Conservation (phyloP, 2,888 invertebrate genomes). For the Plemyria rubiginata region DNA sequence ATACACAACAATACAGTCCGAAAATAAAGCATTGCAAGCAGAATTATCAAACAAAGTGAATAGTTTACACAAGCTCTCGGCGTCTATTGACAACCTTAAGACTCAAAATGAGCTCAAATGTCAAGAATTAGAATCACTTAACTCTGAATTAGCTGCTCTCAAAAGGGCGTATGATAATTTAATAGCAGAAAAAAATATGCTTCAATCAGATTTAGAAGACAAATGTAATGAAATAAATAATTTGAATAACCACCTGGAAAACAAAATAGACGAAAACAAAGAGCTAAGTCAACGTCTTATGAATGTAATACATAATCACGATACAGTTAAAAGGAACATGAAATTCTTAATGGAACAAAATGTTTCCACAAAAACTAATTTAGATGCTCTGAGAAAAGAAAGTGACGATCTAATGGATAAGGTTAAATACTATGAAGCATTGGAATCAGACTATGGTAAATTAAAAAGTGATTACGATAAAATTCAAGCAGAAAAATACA, state of each 20-base stretch:
- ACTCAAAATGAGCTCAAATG: conserved; percentile 38
- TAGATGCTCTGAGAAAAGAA: conserved; percentile 57
- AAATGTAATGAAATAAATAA: conserved; percentile 57
- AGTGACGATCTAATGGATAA: conserved; percentile 56
- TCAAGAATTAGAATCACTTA: conserved; percentile 42
- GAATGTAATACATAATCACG: conserved; percentile 49
- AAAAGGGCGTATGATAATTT: conserved; percentile 48
- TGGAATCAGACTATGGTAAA: conserved; percentile 56
- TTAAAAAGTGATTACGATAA: conserved; percentile 52
- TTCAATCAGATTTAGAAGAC: conserved; percentile 51
- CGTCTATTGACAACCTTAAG: conserved; percentile 28
- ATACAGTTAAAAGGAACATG: conserved; percentile 46
- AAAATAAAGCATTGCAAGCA: conserved; percentile 53
- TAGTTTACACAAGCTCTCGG: conserved; percentile 42
- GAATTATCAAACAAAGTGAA: conserved; percentile 50
- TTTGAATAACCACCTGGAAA: conserved; percentile 54
- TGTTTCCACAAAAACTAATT: conserved; percentile 45
- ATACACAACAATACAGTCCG: conserved; percentile 47
- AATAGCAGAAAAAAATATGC: conserved; percentile 48
- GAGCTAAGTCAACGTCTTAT: conserved; percentile 50
- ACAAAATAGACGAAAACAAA: conserved; percentile 60
- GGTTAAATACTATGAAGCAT: conserved; percentile 54
- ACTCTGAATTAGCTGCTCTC: conserved; percentile 48
- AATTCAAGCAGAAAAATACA: conserved; percentile 58
- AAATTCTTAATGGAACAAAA: conserved; percentile 57